Conservation (phyloP, 2,113 vertebrate genomes). For the zebrafish (Danio rerio) region DNA sequence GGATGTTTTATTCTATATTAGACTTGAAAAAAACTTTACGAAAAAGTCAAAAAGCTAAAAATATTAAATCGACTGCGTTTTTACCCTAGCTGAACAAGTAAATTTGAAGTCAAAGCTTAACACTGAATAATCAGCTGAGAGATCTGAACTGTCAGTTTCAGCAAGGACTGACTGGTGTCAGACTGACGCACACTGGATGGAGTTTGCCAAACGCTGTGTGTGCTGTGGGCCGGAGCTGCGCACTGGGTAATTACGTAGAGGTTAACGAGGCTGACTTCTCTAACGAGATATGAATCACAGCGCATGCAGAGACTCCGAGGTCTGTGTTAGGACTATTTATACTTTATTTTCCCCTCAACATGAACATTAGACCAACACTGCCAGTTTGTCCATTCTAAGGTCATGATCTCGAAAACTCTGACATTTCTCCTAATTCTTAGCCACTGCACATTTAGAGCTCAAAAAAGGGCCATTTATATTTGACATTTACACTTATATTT, state of each 20-base stretch:
- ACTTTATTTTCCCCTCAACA: conserved; percentile 11
- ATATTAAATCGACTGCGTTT: too few relatives aligned
- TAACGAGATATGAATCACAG: conserved; percentile 48
- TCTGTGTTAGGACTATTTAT: neutral
- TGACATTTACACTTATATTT: conserved; percentile 12
- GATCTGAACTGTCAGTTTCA: neutral
- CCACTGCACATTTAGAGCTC: neutral
- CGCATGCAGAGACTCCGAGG: conserved; percentile 16
- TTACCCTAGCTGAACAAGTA: too few relatives aligned
- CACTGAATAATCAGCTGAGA: conserved; percentile 26
- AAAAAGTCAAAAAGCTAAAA: too few relatives aligned
- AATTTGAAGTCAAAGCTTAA: neutral
- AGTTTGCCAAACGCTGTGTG: neutral
- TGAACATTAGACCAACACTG: neutral
- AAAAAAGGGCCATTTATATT: conserved; percentile 7
- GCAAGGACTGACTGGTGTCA: neutral
- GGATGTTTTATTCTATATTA: too few relatives aligned
- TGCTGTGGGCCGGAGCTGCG: conserved; percentile 7
- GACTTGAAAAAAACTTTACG: too few relatives aligned
- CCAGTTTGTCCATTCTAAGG: conserved; percentile 6
- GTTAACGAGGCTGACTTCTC: conserved; percentile 53
- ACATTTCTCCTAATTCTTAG: neutral
- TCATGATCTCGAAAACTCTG: neutral
- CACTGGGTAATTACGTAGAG: conserved; percentile 48
- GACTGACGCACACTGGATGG: conserved; percentile 8